Conservation (phyloP, 92 coral and sea anemone species). For the Porites divaricata region DNA sequence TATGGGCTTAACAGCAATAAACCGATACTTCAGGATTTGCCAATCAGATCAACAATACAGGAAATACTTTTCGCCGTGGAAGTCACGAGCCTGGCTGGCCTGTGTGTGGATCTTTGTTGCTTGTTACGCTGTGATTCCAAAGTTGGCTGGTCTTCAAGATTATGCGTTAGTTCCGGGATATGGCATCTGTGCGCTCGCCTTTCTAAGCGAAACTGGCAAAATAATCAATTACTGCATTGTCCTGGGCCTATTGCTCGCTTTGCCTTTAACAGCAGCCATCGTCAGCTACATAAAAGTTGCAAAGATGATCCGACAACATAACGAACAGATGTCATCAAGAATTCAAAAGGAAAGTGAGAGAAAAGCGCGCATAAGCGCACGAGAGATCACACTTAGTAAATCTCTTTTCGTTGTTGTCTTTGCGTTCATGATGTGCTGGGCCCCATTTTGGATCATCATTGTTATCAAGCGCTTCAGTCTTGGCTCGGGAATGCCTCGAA, state of each 20-base stretch:
- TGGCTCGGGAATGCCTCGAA: not conserved
- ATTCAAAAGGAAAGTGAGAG: not conserved
- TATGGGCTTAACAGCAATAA: not conserved
- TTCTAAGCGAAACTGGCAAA: not conserved
- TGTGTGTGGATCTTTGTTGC: not conserved
- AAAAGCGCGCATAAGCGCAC: not conserved
- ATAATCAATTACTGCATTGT: not conserved
- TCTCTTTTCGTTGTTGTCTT: slow-evolving; percentile 20
- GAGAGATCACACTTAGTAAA: not conserved
- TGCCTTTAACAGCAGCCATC: not conserved
- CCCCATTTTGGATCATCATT: not conserved
- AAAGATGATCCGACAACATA: not conserved
- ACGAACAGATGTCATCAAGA: not conserved
- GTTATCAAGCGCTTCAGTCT: not conserved
- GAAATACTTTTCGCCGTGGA: not conserved
- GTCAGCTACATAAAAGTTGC: not conserved
- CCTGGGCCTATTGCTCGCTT: not conserved
- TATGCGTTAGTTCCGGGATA: slow-evolving; percentile 4
- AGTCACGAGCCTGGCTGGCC: not conserved
- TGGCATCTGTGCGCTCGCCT: not conserved
- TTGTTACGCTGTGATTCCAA: not conserved
- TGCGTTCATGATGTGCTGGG: slow-evolving; percentile 12
- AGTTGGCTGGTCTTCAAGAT: not conserved
- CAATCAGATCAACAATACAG: not conserved
- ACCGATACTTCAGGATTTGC: not conserved